These are phyloP conservation scores for Prunella fulvescens DNA, from an alignment of 2,113 vertebrate genomes.

Conservation along the genomic window DNA sequence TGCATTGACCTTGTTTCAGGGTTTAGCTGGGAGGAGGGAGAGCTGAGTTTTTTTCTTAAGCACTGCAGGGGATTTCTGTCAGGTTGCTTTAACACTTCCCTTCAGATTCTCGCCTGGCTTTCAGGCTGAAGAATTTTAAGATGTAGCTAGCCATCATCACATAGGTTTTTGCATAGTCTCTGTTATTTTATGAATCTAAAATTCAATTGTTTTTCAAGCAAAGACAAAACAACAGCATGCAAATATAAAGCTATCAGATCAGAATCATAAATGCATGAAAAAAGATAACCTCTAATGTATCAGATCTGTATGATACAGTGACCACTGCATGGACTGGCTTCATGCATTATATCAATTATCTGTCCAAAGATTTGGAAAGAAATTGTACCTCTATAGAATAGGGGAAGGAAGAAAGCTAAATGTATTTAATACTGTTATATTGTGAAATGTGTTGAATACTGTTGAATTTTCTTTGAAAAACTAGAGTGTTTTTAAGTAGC, in stretches of 20 bases:
- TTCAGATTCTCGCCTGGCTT: slow-evolving; percentile 44
- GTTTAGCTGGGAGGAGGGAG: slow-evolving; percentile 22
- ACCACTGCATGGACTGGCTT: neutral
- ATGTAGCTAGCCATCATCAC: slow-evolving; percentile 3
- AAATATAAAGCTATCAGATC: neutral
- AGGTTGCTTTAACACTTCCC: slow-evolving; percentile 61
- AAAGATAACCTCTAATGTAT: neutral
- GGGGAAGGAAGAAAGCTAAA: neutral
- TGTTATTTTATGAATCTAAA: neutral
- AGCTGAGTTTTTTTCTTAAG: slow-evolving; percentile 13
- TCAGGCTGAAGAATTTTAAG: slow-evolving; percentile 39
- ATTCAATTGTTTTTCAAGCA: neutral
- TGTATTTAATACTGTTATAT: neutral
- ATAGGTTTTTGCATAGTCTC: neutral
- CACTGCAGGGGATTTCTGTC: slow-evolving; percentile 67
- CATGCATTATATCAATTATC: neutral
- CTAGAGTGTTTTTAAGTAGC: neutral
- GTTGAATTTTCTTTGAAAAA: neutral
- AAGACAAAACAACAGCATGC: neutral
- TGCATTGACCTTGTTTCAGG: slow-evolving; percentile 52
- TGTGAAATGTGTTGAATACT: neutral
- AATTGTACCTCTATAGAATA: neutral
- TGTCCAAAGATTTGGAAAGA: neutral
- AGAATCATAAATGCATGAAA: neutral
- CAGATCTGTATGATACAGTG: neutral